These are phyloP conservation scores for Gouania willdenowi DNA, from an alignment of 2,797 vertebrate species.

Conservation along the genomic window DNA sequence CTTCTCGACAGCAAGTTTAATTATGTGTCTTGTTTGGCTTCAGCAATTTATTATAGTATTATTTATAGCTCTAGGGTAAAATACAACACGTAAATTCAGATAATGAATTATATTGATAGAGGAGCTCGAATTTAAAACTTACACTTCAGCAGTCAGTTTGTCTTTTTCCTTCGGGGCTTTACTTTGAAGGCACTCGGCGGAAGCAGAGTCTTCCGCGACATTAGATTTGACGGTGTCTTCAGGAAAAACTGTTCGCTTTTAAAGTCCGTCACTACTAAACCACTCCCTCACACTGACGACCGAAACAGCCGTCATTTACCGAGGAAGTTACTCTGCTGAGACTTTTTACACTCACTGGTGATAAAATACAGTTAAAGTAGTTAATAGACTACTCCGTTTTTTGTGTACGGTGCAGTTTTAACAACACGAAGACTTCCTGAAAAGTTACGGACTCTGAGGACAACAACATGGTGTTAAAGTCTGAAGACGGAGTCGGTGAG, in stretches of 20 bases:
- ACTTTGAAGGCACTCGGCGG: constrained; percentile 35
- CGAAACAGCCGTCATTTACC: background rate
- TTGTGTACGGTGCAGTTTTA: no score
- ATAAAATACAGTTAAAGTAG: background rate
- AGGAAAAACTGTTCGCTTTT: constrained; percentile 12
- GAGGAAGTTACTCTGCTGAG: background rate
- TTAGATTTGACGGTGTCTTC: background rate
- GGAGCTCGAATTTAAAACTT: no score
- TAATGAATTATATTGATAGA: no score
- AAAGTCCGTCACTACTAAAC: constrained; percentile 34
- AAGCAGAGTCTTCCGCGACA: background rate
- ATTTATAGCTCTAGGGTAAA: no score
- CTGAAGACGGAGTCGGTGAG: constrained; percentile 81
- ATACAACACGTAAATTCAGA: no score
- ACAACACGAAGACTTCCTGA: no score
- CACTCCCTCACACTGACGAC: constrained; percentile 48
- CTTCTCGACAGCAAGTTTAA: no score
- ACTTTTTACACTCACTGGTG: background rate
- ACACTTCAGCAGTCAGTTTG: no score
- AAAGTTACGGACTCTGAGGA: constrained; percentile 21
- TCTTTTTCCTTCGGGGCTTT: constrained; percentile 1
- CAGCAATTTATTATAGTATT: no score
- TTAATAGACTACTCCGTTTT: no score
- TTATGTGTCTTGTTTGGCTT: no score
- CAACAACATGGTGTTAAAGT: constrained; percentile 78